A percentile compares a stretch with the other conserved stretches of the same genome.
Conservation (phyloP, 1,140 invertebrate species). For the Oreohelix idahoensis region DNA sequence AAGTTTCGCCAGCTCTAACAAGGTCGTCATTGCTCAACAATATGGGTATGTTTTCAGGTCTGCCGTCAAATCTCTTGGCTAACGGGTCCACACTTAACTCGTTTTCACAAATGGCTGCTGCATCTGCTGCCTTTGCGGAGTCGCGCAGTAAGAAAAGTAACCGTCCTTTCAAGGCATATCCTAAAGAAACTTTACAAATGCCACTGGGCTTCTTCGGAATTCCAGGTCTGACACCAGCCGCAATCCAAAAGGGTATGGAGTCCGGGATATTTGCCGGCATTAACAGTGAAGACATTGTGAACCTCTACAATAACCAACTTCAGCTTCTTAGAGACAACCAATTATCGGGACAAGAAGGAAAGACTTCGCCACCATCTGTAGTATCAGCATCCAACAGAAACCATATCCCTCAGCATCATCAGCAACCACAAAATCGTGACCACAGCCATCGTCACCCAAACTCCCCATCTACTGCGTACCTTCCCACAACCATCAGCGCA, state of each 20-base stretch:
- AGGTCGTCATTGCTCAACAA: neutral
- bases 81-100: neutral
- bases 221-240: constrained; percentile 38
- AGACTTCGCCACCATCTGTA: neutral
- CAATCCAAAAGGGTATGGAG: constrained; percentile 31
- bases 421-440: neutral
- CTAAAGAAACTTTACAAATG: constrained; percentile 79
- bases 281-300: neutral
- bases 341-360: neutral
- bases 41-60: neutral
- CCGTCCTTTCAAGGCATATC: constrained; percentile 82
- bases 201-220: constrained; percentile 69
- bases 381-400: neutral
- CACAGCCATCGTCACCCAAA: neutral
- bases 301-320: neutral
- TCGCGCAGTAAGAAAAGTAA: constrained; percentile 61
- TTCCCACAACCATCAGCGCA: neutral
- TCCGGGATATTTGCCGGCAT: neutral
- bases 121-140: constrained; percentile 2
- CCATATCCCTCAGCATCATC: neutral
- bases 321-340: neutral
- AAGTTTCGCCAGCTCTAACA: neutral
- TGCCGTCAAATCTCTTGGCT: neutral
- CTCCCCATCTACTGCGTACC: neutral
- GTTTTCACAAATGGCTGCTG: constrained; percentile 19